A percentile compares a stretch with the other conserved stretches of the same genome.
Conservation (phyloP, 2,888 invertebrate species). For the Junonia oenone region DNA sequence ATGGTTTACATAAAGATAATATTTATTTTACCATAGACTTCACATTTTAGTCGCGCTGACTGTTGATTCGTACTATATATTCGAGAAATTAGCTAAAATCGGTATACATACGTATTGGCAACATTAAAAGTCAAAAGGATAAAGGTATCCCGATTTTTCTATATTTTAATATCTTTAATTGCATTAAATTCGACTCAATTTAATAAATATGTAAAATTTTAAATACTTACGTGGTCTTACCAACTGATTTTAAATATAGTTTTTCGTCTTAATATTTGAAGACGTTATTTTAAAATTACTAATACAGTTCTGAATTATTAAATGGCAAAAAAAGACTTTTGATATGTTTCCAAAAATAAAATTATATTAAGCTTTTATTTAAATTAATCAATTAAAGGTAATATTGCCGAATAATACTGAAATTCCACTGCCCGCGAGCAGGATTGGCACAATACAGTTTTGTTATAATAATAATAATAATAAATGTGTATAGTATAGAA, state of each 20-base stretch:
- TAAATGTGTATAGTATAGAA: slow-evolving; percentile 28
- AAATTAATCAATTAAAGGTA: not conserved
- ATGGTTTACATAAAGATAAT: not conserved
- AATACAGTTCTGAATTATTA: not conserved
- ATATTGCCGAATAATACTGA: slow-evolving; percentile 14
- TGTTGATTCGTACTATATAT: not conserved
- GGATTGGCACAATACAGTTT: slow-evolving; percentile 23
- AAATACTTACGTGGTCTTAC: slow-evolving; percentile 4
- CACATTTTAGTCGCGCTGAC: not conserved
- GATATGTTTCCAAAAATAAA: not conserved
- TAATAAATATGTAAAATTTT: not conserved
- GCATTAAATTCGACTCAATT: not conserved
- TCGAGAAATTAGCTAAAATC: not conserved
- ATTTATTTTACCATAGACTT: not conserved
- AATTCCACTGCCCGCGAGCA: slow-evolving; percentile 16
- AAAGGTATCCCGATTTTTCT: not conserved
- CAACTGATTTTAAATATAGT: not conserved
- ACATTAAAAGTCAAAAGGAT: not conserved
- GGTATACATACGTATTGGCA: not conserved
- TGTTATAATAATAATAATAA: slow-evolving; percentile 9
- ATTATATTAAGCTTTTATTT: not conserved
- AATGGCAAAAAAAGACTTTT: not conserved
- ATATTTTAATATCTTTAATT: not conserved
- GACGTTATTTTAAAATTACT: not conserved
- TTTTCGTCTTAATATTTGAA: slow-evolving; percentile 4